phyloP scores from a whole-genome alignment of 2,888 invertebrate species.

The Pterostichus madidus region DNA sequence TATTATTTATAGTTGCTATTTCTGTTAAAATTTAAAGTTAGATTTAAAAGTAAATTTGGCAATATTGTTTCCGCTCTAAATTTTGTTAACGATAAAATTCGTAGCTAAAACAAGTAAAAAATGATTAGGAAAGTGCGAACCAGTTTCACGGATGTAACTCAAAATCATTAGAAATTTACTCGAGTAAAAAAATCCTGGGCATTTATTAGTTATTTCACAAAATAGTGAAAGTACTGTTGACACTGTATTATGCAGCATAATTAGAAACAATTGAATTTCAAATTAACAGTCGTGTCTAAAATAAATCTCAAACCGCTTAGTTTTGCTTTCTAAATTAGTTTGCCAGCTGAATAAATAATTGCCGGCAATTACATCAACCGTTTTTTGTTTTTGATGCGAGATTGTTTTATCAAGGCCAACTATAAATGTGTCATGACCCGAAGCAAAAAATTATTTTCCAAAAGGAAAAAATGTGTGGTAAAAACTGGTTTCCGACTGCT shows the following conservation, averaged over 20 bases:
- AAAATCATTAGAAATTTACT: conserved; percentile 13
- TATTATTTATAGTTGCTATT: too few relatives aligned
- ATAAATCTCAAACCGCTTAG: conserved; percentile 19
- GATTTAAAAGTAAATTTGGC: too few relatives aligned
- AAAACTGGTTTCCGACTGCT: conserved; percentile 30
- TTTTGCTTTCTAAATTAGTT: conserved; percentile 34
- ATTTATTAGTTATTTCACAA: conserved; percentile 24
- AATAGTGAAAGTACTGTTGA: conserved; percentile 40
- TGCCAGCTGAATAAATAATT: conserved; percentile 45
- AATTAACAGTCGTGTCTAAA: conserved; percentile 38
- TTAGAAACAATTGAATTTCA: conserved; percentile 36
- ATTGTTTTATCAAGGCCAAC: conserved; percentile 51
- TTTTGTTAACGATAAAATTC: too few relatives aligned
- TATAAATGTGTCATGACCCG: conserved; percentile 55
- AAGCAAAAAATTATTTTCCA: conserved; percentile 51
- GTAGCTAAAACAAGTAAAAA: background rate
- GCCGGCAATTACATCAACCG: conserved; percentile 40
- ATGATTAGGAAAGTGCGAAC: background rate
- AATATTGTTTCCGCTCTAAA: too few relatives aligned
- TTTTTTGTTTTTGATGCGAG: conserved; percentile 30
- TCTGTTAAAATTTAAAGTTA: too few relatives aligned
- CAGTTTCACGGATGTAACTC: conserved; percentile 21
- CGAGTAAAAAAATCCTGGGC: conserved; percentile 15
- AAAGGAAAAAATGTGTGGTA: conserved; percentile 4
- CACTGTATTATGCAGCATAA: conserved; percentile 10